Evolutionary conservation across 2,797 vertebrate species (phyloP).

Genomic region (Columba guinea): DNA sequence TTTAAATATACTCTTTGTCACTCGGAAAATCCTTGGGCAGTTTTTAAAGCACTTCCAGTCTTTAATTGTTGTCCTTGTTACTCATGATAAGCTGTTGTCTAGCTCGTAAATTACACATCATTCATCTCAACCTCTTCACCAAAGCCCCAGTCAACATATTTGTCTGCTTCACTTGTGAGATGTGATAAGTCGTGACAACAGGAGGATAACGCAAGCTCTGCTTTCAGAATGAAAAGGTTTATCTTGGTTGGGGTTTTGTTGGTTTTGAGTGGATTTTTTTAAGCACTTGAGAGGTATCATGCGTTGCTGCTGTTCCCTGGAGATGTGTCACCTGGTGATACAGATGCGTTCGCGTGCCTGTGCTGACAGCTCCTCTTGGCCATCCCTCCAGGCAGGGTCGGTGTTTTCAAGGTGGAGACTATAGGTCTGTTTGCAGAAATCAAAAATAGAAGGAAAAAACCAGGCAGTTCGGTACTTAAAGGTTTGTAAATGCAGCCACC

Average conservation of each 20-base stretch:
- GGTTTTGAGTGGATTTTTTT: not conserved
- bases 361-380: not conserved
- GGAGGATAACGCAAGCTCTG: not conserved
- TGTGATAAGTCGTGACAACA: not conserved
- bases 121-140: not conserved
- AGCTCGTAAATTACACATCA: conserved; percentile 18
- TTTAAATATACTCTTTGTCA: conserved; percentile 35
- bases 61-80: conserved; percentile 50
- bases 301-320: not conserved
- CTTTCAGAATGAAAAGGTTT: not conserved
- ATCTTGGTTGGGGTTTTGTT: not conserved
- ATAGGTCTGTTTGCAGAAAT: not conserved
- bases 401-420: not conserved
- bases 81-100: conserved; percentile 27
- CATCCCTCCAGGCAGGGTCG: not conserved
- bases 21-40: conserved; percentile 7
- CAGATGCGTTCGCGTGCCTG: rapidly evolving
- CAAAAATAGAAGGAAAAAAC: not conserved
- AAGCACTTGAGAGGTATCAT: not conserved
- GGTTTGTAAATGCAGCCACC: not conserved
- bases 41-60: conserved; percentile 9
- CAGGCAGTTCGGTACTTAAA: not conserved
- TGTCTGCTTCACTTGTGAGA: not conserved
- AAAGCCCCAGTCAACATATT: not conserved
- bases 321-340: not conserved